Conservation (phyloP, 2,888 invertebrate genomes). For the Onchidella celtica region DNA sequence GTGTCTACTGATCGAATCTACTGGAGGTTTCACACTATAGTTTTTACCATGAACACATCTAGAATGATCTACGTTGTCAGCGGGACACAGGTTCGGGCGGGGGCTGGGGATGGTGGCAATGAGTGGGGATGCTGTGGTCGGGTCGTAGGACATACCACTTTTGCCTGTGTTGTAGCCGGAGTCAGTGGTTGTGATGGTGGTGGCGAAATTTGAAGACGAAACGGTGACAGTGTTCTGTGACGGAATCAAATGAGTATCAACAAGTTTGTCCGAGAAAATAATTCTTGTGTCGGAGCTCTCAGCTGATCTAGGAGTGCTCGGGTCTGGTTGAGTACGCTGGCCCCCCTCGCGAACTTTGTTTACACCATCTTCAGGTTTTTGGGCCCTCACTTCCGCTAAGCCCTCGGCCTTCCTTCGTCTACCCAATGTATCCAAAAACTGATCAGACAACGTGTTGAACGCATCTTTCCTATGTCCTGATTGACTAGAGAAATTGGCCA, state of each 20-base stretch:
- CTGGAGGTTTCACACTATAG: background rate
- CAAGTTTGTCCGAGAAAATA: background rate
- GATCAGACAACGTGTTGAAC: slow-evolving; percentile 14
- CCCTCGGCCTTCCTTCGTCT: background rate
- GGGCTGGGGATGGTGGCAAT: background rate
- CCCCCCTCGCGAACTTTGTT: too few species aligned
- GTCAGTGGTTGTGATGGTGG: slow-evolving; percentile 53
- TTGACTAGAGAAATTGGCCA: background rate
- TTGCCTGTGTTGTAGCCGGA: slow-evolving; percentile 59
- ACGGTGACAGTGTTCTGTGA: background rate
- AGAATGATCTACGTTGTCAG: too few species aligned
- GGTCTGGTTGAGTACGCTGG: background rate
- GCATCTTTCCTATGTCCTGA: background rate
- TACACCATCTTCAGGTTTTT: too few species aligned
- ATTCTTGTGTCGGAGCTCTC: background rate
- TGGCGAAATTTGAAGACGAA: slow-evolving; percentile 3
- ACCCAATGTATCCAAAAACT: slow-evolving; percentile 29
- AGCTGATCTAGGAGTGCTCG: background rate
- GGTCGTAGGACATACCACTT: slow-evolving; percentile 11
- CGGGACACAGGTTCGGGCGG: background rate
- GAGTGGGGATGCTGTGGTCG: background rate
- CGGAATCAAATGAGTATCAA: background rate
- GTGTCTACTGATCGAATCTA: background rate
- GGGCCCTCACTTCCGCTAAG: background rate
- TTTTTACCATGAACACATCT: too few species aligned